Conservation (phyloP, 2,888 invertebrate genomes). For the Calameuta idolon region DNA sequence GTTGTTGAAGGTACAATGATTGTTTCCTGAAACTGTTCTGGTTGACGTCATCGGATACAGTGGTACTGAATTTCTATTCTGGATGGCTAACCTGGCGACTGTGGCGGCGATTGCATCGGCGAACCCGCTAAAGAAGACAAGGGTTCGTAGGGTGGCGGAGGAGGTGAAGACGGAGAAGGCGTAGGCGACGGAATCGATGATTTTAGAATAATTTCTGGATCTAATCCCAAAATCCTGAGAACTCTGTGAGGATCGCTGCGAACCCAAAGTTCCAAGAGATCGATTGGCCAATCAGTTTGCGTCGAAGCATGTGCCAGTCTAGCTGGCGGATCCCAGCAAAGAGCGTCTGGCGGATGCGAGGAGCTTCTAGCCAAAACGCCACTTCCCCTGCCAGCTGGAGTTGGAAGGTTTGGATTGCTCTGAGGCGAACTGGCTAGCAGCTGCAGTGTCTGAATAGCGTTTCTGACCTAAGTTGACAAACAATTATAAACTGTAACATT, state of each 20-base stretch:
- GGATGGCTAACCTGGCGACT: conserved; percentile 64
- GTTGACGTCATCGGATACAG: neutral
- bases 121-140: conserved; percentile 66
- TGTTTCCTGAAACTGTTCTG: conserved; percentile 42
- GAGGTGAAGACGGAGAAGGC: conserved; percentile 57
- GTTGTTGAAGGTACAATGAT: conserved; percentile 63
- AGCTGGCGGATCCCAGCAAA: conserved; percentile 76
- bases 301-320: conserved; percentile 66
- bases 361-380: conserved; percentile 79
- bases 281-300: conserved; percentile 75
- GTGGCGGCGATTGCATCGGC: conserved; percentile 68
- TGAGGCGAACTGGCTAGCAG: conserved; percentile 86
- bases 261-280: conserved; percentile 75
- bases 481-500: neutral
- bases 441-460: conserved; percentile 86
- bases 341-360: conserved; percentile 88
- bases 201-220: conserved; percentile 69
- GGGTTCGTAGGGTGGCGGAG: conserved; percentile 68
- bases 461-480: conserved; percentile 73
- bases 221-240: conserved; percentile 79
- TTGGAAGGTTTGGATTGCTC: conserved; percentile 84
- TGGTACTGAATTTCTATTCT: conserved; percentile 3
- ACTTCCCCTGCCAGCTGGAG: conserved; percentile 62
- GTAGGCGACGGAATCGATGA: conserved; percentile 52
- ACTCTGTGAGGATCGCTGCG: conserved; percentile 80